These are phyloP conservation scores for Anthrax anthrax DNA, from an alignment of 2,888 invertebrate species.

Conservation along the genomic window DNA sequence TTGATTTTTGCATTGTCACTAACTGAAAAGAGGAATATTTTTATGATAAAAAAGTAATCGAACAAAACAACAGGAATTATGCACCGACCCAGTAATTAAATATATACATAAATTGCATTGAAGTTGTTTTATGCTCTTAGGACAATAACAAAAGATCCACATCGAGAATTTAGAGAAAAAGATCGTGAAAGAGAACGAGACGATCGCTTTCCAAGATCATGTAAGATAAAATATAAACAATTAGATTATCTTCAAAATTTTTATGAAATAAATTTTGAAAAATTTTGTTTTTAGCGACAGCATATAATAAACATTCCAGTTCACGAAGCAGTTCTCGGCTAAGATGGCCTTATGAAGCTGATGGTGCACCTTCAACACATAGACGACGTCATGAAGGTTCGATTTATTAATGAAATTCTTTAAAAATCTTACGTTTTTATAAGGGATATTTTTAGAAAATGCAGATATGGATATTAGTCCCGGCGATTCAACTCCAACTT, in stretches of 20 bases:
- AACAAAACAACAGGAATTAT: too few species aligned
- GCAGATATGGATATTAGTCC: slow-evolving; percentile 94
- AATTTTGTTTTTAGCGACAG: slow-evolving; percentile 28
- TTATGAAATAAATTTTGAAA: background rate
- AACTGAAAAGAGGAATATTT: too few species aligned
- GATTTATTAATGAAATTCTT: slow-evolving; percentile 20
- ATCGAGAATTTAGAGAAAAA: slow-evolving; percentile 36
- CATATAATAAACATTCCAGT: slow-evolving; percentile 63
- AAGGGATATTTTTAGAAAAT: slow-evolving; percentile 31
- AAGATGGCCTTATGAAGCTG: slow-evolving; percentile 35
- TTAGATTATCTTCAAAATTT: background rate
- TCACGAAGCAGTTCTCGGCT: slow-evolving; percentile 39
- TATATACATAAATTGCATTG: too few species aligned
- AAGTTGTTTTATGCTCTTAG: too few species aligned
- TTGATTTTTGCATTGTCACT: too few species aligned
- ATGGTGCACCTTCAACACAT: slow-evolving; percentile 26
- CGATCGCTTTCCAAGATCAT: slow-evolving; percentile 34
- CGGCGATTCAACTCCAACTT: slow-evolving; percentile 74
- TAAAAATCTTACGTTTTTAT: background rate
- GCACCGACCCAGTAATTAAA: too few species aligned
- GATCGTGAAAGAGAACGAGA: slow-evolving; percentile 37
- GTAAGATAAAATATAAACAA: slow-evolving; percentile 17
- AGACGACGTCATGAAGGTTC: slow-evolving; percentile 33
- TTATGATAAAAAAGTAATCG: background rate
- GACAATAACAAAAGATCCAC: slow-evolving; percentile 32